These are phyloP conservation scores for Trichonephila clavipes DNA, from an alignment of 1,140 invertebrate species.

Conservation along the genomic window DNA sequence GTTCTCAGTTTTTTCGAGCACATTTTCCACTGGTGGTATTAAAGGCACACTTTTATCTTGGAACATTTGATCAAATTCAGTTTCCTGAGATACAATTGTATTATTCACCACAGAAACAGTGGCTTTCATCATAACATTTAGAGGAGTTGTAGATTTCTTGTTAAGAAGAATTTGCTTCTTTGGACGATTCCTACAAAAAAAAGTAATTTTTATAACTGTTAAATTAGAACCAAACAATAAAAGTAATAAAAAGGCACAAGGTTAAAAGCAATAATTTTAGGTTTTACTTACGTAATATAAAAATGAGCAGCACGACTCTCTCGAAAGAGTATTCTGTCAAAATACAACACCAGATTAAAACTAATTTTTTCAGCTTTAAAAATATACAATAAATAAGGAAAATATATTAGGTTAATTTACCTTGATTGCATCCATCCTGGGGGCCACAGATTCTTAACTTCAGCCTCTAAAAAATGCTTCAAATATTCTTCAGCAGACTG, in stretches of 20 bases:
- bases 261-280: neutral
- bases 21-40: conserved; percentile 57
- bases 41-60: conserved; percentile 75
- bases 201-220: neutral
- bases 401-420: conserved; percentile 67
- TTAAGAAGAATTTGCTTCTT: conserved; percentile 77
- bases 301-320: conserved; percentile 80
- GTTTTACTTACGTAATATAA: conserved; percentile 77
- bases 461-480: conserved; percentile 82
- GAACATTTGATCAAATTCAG: conserved; percentile 65
- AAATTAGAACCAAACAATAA: neutral
- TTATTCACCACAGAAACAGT: conserved; percentile 66
- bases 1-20: conserved; percentile 56
- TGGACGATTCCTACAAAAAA: conserved; percentile 77
- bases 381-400: neutral
- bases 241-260: neutral
- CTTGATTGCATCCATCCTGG: conserved; percentile 84
- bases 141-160: conserved; percentile 35
- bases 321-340: conserved; percentile 79
- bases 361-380: neutral
- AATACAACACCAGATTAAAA: neutral
- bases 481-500: conserved; percentile 84
- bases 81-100: conserved; percentile 69
- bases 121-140: conserved; percentile 56
- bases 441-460: conserved; percentile 84